Percentiles rank a stretch among this genome's conserved stretches.
Conservation (phyloP, 2,888 invertebrate species). For the Coelinius sp. region DNA sequence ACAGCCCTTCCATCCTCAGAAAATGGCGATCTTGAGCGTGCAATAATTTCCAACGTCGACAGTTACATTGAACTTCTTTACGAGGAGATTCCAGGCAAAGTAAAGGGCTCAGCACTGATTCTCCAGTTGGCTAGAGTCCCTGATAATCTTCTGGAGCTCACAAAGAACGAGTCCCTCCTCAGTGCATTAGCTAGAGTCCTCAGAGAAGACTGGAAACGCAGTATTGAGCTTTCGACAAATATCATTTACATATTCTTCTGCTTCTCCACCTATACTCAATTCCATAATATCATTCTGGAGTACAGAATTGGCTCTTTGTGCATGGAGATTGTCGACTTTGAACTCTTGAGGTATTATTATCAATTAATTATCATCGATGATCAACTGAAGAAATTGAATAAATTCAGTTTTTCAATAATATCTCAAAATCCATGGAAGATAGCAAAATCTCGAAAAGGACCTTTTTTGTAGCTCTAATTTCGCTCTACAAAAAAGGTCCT, state of each 20-base stretch:
- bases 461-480: too few relatives aligned
- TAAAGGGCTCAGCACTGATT: conserved; percentile 91
- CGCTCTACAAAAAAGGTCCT: too few relatives aligned
- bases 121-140: conserved; percentile 93
- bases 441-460: too few relatives aligned
- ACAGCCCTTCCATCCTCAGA: conserved; percentile 57
- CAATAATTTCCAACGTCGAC: conserved; percentile 88
- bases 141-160: conserved; percentile 93
- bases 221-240: conserved; percentile 95
- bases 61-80: conserved; percentile 96
- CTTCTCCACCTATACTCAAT: conserved; percentile 95
- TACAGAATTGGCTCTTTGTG: conserved; percentile 98
- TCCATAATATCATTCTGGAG: conserved; percentile 94
- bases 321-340: conserved; percentile 96
- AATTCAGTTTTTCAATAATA: too few relatives aligned
- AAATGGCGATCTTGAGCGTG: conserved; percentile 73
- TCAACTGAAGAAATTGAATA: too few relatives aligned
- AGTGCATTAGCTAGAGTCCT: conserved; percentile 96
- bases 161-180: conserved; percentile 94
- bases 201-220: conserved; percentile 97
- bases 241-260: conserved; percentile 98
- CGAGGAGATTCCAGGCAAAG: conserved; percentile 94
- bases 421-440: too few relatives aligned
- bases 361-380: too few relatives aligned
- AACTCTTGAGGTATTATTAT: conserved; percentile 79